phyloP scores from a whole-genome alignment of 2,113 vertebrate genomes.

The Amphiprion percula region DNA sequence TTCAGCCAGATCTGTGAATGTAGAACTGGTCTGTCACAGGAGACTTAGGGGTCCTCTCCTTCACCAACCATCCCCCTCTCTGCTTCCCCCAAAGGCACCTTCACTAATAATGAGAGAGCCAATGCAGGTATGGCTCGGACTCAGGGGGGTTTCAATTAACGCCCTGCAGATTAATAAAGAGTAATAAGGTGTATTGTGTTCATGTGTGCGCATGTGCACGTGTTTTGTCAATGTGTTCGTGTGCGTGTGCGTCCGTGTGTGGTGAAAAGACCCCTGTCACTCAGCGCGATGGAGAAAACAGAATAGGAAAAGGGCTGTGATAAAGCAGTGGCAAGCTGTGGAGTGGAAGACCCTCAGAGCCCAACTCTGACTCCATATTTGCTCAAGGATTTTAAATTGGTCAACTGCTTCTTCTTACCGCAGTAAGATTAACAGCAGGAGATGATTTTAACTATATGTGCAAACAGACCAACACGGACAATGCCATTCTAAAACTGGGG shows the following conservation, averaged over 20 bases:
- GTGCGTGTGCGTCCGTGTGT: slow-evolving; percentile 28
- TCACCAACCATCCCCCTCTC: slow-evolving; percentile 42
- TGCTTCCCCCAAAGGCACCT: slow-evolving; percentile 86
- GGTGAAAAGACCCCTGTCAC: slow-evolving; percentile 64
- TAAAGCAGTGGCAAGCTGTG: slow-evolving; percentile 47
- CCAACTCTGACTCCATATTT: slow-evolving; percentile 64
- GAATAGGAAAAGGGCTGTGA: slow-evolving; percentile 57
- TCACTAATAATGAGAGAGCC: slow-evolving; percentile 86
- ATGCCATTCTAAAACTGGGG: slow-evolving; percentile 2
- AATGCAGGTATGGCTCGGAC: slow-evolving; percentile 83
- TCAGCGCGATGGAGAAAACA: slow-evolving; percentile 61
- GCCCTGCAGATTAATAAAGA: slow-evolving; percentile 89
- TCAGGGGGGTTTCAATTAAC: slow-evolving; percentile 88
- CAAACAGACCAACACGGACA: slow-evolving; percentile 27
- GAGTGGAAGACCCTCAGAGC: slow-evolving; percentile 45
- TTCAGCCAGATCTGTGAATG: slow-evolving; percentile 56
- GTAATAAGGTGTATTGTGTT: slow-evolving; percentile 78
- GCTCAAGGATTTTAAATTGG: slow-evolving; percentile 73
- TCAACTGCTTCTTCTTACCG: slow-evolving; percentile 66
- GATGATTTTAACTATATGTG: slow-evolving; percentile 38
- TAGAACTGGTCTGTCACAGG: slow-evolving; percentile 65
- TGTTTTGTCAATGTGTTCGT: slow-evolving; percentile 22
- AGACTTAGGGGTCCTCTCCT: slow-evolving; percentile 49
- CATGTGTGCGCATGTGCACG: slow-evolving; percentile 58
- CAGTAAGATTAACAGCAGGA: slow-evolving; percentile 59